Evolutionary conservation across 2,797 vertebrate genomes (phyloP).

Genomic region (Tolypeutes matacus): DNA sequence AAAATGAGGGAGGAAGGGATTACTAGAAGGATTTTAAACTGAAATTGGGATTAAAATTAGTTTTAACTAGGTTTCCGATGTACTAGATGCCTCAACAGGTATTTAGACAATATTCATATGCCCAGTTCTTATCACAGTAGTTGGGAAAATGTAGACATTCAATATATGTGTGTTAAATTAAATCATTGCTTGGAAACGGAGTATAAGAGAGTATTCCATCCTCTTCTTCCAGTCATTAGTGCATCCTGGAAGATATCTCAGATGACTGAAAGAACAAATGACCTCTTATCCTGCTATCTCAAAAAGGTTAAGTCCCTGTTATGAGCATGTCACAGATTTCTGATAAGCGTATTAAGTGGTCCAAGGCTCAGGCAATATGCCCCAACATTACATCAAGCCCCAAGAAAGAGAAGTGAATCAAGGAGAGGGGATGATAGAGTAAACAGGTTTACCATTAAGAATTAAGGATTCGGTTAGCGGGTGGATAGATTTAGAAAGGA

Average conservation of each 20-base stretch:
- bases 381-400: not conserved
- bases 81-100: not conserved
- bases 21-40: not conserved
- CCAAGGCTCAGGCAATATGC: not conserved
- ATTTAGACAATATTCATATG: not conserved
- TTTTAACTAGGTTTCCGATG: not conserved
- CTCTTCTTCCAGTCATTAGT: not conserved
- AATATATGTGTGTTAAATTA: not conserved
- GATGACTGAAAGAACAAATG: not conserved
- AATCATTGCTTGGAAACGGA: constrained; percentile 2
- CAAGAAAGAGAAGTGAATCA: not conserved
- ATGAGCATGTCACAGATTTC: not conserved
- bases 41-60: not conserved
- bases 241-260: not conserved
- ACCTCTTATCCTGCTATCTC: not conserved
- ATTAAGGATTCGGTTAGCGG: not conserved
- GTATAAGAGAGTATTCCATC: not conserved
- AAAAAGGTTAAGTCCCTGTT: not conserved
- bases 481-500: not conserved
- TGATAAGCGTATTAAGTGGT: not conserved
- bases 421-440: not conserved
- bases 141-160: not conserved
- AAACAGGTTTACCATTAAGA: not conserved
- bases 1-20: not conserved
- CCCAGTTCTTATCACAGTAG: not conserved